Evolutionary conservation across 2,113 vertebrate species (phyloP).

Genomic region (Bufo gargarizans): DNA sequence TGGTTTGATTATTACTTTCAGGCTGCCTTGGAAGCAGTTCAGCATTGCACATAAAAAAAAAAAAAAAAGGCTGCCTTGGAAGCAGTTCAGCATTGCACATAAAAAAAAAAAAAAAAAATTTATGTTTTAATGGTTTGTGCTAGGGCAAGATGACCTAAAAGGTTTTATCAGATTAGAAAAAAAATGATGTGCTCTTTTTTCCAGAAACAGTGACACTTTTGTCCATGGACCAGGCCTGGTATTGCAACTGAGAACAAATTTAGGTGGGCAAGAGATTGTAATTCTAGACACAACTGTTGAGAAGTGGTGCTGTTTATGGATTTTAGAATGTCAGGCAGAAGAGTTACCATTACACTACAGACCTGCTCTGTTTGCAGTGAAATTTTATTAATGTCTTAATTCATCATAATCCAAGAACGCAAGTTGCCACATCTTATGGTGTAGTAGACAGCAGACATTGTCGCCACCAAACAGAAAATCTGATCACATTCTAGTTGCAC

Average conservation of each 20-base stretch:
- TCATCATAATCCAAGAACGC: no score
- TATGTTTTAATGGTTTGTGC: not conserved
- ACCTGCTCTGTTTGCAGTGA: no score
- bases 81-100: not conserved
- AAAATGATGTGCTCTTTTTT: not conserved
- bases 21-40: not conserved
- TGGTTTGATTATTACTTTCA: slow-evolving; percentile 14
- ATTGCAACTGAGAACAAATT: not conserved
- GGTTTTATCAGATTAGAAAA: not conserved
- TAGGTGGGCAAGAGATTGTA: not conserved
- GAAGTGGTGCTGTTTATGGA: not conserved
- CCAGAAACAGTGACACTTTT: not conserved
- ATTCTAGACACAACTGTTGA: not conserved
- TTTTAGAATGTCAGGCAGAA: not conserved
- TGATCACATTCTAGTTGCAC: no score
- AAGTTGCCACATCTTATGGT: no score
- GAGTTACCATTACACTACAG: no score
- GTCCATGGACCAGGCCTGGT: not conserved
- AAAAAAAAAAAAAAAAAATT: not conserved
- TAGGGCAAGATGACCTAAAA: not conserved
- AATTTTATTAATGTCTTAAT: no score
- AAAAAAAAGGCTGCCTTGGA: not conserved
- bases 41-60: not conserved
- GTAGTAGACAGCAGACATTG: no score
- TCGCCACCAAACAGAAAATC: no score